Conservation (phyloP, 1,140 invertebrate genomes). For the Venustaconcha ellipsiformis region DNA sequence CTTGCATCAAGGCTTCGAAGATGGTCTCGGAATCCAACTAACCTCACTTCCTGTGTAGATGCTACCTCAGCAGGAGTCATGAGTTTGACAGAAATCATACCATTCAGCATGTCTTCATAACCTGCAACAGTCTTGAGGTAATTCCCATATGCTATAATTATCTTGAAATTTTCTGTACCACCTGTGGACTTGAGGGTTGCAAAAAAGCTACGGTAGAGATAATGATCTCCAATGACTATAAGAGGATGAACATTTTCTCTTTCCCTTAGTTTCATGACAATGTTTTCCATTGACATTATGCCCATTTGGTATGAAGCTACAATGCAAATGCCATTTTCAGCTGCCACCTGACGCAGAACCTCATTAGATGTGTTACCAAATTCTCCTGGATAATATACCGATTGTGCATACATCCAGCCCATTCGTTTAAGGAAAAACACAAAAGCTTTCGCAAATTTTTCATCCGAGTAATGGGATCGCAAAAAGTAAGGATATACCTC, state of each 20-base stretch:
- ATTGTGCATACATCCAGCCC: slow-evolving; percentile 57
- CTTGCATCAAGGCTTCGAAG: slow-evolving; percentile 37
- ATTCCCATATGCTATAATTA: slow-evolving; percentile 34
- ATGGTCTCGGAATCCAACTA: slow-evolving; percentile 41
- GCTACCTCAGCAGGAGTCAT: neutral
- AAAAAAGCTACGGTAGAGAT: slow-evolving; percentile 36
- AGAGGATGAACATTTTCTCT: slow-evolving; percentile 45
- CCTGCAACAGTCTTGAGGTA: slow-evolving; percentile 29
- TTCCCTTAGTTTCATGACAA: slow-evolving; percentile 34
- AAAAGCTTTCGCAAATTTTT: slow-evolving; percentile 81
- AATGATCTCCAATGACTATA: slow-evolving; percentile 31
- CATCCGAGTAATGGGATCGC: slow-evolving; percentile 82
- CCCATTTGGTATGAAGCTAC: slow-evolving; percentile 44
- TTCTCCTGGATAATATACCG: slow-evolving; percentile 33
- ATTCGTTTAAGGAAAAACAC: slow-evolving; percentile 53
- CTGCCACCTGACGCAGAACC: slow-evolving; percentile 47
- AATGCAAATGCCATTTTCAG: slow-evolving; percentile 61
- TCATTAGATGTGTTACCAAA: slow-evolving; percentile 30
- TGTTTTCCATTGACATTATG: slow-evolving; percentile 8
- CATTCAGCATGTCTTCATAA: slow-evolving; percentile 41
- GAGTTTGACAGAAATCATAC: slow-evolving; percentile 44
- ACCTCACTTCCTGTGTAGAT: slow-evolving; percentile 5
- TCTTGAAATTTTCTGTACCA: slow-evolving; percentile 35
- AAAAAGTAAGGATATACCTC: slow-evolving; percentile 81
- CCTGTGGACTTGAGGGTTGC: slow-evolving; percentile 29